These are phyloP conservation scores for Laodelphax striatellus DNA, from an alignment of 1,140 invertebrate genomes.

Conservation along the genomic window DNA sequence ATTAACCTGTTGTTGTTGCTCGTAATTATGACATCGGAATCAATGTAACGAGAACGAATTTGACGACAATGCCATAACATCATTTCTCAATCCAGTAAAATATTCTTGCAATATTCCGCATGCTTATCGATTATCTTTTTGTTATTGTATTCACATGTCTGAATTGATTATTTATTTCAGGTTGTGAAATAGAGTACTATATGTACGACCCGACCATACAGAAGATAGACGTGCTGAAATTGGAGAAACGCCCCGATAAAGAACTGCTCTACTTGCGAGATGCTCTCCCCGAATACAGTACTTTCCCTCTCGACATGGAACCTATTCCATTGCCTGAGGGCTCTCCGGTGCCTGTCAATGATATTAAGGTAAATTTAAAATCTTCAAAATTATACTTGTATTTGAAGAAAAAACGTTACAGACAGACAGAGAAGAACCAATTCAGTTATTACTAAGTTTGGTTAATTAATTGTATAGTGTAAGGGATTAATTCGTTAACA, in stretches of 20 bases:
- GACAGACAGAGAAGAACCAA: no score
- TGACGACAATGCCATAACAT: no score
- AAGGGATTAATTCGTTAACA: no score
- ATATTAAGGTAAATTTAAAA: slow-evolving; percentile 51
- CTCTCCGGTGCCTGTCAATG: slow-evolving; percentile 73
- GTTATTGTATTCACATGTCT: no score
- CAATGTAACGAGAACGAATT: no score
- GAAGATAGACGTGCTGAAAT: slow-evolving; percentile 75
- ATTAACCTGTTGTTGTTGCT: no score
- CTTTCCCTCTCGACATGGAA: slow-evolving; percentile 88
- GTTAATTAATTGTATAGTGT: no score
- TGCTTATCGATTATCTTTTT: background rate
- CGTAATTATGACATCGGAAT: no score
- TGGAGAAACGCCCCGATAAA: slow-evolving; percentile 91
- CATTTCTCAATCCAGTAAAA: no score
- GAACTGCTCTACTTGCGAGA: slow-evolving; percentile 85
- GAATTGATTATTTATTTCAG: slow-evolving; percentile 29
- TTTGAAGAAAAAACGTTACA: no score
- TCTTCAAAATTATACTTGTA: background rate
- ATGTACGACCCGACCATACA: slow-evolving; percentile 90
- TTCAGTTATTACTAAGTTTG: no score
- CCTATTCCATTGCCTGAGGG: slow-evolving; percentile 64
- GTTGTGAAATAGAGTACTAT: slow-evolving; percentile 79
- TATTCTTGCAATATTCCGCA: no score
- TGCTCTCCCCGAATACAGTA: slow-evolving; percentile 85